phyloP scores from a whole-genome alignment of 2,888 invertebrate species.

The Eumerus sabulonum region DNA sequence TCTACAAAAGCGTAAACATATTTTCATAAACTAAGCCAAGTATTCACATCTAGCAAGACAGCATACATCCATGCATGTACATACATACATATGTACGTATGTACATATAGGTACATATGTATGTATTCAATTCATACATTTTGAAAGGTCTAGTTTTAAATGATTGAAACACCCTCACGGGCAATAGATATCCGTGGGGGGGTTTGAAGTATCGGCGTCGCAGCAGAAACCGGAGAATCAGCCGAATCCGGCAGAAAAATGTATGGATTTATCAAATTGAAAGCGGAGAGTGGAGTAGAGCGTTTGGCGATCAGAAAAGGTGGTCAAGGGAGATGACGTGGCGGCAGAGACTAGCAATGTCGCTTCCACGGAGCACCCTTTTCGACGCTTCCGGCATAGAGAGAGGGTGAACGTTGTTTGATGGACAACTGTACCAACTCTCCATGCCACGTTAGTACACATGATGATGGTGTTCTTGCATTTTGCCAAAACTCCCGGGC shows the following conservation, averaged over 20 bases:
- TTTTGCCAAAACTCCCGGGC: conserved; percentile 63
- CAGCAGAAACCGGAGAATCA: conserved; percentile 67
- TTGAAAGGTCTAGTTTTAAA: conserved; percentile 19
- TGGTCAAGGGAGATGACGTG: conserved; percentile 29
- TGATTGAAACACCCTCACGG: conserved; percentile 33
- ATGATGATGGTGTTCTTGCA: conserved; percentile 64
- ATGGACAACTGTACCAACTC: conserved; percentile 66
- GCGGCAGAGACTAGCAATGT: conserved; percentile 42
- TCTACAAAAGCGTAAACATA: no score
- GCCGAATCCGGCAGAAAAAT: conserved; percentile 61
- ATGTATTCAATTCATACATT: no score
- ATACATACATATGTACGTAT: no score
- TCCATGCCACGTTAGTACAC: conserved; percentile 54
- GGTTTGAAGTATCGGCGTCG: conserved; percentile 65
- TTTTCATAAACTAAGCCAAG: no score
- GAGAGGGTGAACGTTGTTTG: conserved; percentile 59
- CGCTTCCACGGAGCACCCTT: conserved; percentile 54
- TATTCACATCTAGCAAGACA: no score
- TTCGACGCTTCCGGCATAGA: conserved; percentile 61
- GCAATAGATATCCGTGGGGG: conserved; percentile 35
- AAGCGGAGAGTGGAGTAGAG: no score
- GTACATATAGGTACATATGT: no score
- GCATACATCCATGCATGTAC: no score
- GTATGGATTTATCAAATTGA: conserved; percentile 54
- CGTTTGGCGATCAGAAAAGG: conserved; percentile 11